These are phyloP conservation scores for Podarcis siculus DNA, from an alignment of 2,797 vertebrate genomes.

Conservation along the genomic window DNA sequence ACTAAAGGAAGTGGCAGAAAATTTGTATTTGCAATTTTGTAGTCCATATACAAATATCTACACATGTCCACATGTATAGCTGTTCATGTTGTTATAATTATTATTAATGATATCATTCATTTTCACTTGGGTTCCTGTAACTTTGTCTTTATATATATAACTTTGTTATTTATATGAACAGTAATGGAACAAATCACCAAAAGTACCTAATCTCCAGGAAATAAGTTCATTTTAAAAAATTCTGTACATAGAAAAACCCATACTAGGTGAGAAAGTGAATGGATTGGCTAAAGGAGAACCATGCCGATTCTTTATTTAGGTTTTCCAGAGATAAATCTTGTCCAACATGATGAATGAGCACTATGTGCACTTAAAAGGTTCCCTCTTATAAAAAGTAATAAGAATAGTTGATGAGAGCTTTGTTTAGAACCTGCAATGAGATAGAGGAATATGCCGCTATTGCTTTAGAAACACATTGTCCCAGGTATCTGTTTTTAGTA, in stretches of 20 bases:
- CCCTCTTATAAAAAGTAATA: neutral
- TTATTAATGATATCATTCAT: too few species aligned
- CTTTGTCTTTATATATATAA: too few species aligned
- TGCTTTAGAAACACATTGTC: neutral
- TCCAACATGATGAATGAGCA: neutral
- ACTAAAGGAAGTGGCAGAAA: too few species aligned
- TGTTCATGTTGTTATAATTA: too few species aligned
- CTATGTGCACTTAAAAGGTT: neutral
- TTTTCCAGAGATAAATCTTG: neutral
- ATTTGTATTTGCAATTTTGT: too few species aligned
- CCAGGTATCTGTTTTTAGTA: neutral
- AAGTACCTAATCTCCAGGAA: neutral
- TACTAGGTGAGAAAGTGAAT: too few species aligned
- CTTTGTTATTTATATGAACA: neutral
- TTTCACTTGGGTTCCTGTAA: too few species aligned
- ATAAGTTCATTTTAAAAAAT: neutral
- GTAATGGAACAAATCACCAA: neutral
- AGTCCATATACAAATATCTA: too few species aligned
- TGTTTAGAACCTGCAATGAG: neutral
- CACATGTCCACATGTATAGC: too few species aligned
- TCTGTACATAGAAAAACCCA: too few species aligned
- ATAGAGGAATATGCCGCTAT: neutral
- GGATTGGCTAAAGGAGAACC: neutral
- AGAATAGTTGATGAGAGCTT: neutral
- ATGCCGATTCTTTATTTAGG: neutral